phyloP scores from a whole-genome alignment of 2,888 invertebrate species.

The Sinopyrophorus schimmeli region DNA sequence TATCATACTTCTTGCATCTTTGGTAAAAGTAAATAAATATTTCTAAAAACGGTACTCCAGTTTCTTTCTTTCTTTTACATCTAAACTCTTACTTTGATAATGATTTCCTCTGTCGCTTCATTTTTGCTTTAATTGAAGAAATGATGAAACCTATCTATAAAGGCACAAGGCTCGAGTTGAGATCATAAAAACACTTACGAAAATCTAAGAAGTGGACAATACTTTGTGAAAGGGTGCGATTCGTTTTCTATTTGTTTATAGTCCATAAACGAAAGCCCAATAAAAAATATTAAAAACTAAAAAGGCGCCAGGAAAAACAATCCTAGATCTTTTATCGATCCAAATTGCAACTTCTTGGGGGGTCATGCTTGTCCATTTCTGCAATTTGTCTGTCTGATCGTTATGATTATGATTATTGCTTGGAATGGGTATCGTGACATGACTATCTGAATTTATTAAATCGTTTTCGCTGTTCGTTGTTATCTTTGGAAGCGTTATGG shows the following conservation, averaged over 20 bases:
- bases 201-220: too few relatives aligned
- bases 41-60: too few relatives aligned
- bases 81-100: too few relatives aligned
- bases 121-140: too few relatives aligned
- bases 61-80: too few relatives aligned
- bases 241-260: conserved; percentile 36
- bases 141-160: too few relatives aligned
- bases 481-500: conserved; percentile 67
- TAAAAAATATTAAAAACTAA: conserved; percentile 70
- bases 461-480: conserved; percentile 71
- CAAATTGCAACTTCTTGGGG: conserved; percentile 87
- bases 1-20: conserved; percentile 22
- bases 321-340: conserved; percentile 80
- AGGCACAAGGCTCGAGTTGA: too few relatives aligned
- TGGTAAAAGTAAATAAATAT: conserved; percentile 20
- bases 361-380: conserved; percentile 78
- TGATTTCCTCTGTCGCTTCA: too few relatives aligned
- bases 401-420: conserved; percentile 29
- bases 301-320: conserved; percentile 77
- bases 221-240: too few relatives aligned
- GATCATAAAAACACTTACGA: too few relatives aligned
- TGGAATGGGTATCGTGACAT: conserved; percentile 29
- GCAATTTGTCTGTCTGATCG: conserved; percentile 37
- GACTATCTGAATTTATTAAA: conserved; percentile 39
- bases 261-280: conserved; percentile 51